Base-by-base conservation (phyloP, 1,140 invertebrate species). In the Pogonognathellus flavescens region DNA sequence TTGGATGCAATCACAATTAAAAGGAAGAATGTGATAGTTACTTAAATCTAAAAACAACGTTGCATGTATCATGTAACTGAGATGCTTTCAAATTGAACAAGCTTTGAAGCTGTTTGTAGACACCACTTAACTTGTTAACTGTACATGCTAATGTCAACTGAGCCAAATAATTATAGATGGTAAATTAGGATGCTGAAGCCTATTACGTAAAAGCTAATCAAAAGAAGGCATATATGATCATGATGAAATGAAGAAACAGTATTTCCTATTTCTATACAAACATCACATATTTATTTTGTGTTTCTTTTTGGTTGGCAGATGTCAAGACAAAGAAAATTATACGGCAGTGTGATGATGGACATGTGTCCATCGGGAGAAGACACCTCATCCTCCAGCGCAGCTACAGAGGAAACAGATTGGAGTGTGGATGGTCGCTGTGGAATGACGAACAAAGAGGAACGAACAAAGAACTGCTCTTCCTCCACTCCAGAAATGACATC, bases 321-420 rank as follows among this genome's bases (percentile, higher is more conserved):
- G 70, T 49, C 41, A 25, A 41, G 70, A 76, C 41, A 49, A 76
- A 25, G 70, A 50, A 76, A 76, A 76, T 49, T 76, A 31, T 14
- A 50, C 70, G 25, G 16, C n/a, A 76, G 41, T n/a, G 14, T 76
- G 31, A 41, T 50, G 70, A 41, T 50, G 70, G 70, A 31, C 70
- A 31, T 50, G 41, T 50, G 70, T 76, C 31, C 70, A 9, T 31
- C 14, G n/a, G 31, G 49, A 6, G 70, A 50, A 31, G 70, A 50
- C 70, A 76, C 3, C 70, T 76, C n/a, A n/a, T n/a, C 31, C 70
- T 16, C 41, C 31, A 31, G 16, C n/a, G 14, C 70, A 76, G 49
- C 41, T 76, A 50, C 25, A 76, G 31, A 76, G 7, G 8, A 76
- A 49, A 49, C 14, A 49, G 70, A 76, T n/a, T 76, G 70, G 70